These are phyloP conservation scores for Geococcyx californianus DNA, from an alignment of 2,113 vertebrate genomes.

Conservation along the genomic window DNA sequence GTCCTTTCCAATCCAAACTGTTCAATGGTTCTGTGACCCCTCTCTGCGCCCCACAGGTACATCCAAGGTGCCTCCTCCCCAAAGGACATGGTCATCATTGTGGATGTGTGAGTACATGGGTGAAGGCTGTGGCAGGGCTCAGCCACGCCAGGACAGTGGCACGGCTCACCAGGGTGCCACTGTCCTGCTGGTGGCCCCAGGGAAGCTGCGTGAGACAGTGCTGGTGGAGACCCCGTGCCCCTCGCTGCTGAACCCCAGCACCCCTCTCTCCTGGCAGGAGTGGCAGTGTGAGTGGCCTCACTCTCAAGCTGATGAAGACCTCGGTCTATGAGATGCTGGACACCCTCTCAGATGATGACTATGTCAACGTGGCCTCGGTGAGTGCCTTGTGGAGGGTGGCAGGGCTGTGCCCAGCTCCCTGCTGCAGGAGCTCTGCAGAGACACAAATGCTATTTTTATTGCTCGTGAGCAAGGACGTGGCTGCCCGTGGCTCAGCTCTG, in stretches of 20 bases:
- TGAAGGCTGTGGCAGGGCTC: neutral
- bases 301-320: slow-evolving; percentile 95
- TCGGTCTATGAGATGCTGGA: slow-evolving; percentile 93
- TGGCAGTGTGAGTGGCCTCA: slow-evolving; percentile 94
- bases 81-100: slow-evolving; percentile 99
- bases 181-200: accelerated
- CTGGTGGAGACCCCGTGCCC: neutral
- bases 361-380: slow-evolving; percentile 89
- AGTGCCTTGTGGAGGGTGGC: neutral
- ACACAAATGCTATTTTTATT: neutral
- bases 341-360: slow-evolving; percentile 93
- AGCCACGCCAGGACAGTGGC: neutral
- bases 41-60: slow-evolving; percentile 81
- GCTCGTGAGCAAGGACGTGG: neutral
- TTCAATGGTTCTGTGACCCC: too few relatives aligned
- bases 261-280: slow-evolving; percentile 78
- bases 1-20: too few relatives aligned
- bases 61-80: slow-evolving; percentile 97
- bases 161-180: accelerated
- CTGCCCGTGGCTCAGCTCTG: accelerated
- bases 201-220: neutral
- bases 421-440: neutral
- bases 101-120: slow-evolving; percentile 90
- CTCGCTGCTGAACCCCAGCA: neutral
- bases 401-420: neutral